Percentiles rank a stretch among this genome's conserved stretches.
These are phyloP conservation scores for Colletes collaris DNA, from an alignment of 2,888 invertebrate genomes.

Conservation along the genomic window DNA sequence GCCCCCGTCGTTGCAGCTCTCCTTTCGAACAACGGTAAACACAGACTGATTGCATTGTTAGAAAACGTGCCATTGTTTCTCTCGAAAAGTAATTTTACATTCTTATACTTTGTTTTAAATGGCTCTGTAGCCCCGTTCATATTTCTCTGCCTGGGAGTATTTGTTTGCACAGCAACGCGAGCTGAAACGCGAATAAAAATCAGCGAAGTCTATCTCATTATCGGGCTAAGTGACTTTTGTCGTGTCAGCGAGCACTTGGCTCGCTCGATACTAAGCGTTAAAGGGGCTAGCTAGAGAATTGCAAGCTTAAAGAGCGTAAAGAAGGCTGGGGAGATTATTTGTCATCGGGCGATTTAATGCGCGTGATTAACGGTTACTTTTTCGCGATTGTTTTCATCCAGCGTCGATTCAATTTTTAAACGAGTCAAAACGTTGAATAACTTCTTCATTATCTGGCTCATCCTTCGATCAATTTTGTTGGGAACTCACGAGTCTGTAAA, in stretches of 20 bases:
- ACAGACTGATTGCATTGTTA: not conserved
- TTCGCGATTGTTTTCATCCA: not conserved
- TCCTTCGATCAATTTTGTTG: no score
- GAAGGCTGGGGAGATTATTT: constrained; percentile 36
- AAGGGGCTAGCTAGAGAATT: constrained; percentile 51
- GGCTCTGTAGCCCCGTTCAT: constrained; percentile 13
- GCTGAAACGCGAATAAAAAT: constrained; percentile 62
- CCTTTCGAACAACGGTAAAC: not conserved
- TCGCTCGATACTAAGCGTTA: constrained; percentile 59
- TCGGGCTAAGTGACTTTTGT: constrained; percentile 76
- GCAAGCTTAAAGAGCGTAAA: constrained; percentile 60
- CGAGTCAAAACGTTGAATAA: no score
- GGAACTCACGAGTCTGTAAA: no score
- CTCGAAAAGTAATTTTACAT: not conserved
- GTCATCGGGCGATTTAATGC: constrained; percentile 15
- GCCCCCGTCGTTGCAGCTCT: no score
- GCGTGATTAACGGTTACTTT: constrained; percentile 20
- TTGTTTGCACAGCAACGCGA: constrained; percentile 30
- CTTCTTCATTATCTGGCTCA: no score
- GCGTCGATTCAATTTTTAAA: not conserved
- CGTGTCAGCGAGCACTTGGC: constrained; percentile 74
- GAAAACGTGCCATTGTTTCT: not conserved
- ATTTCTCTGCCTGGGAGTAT: not conserved
- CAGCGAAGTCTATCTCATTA: constrained; percentile 66
- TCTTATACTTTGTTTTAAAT: not conserved